Evolutionary conservation across 2,113 vertebrate genomes (phyloP), one percentile per base, ranked within the genome.

Genomic region (Peromyscus maniculatus): DNA sequence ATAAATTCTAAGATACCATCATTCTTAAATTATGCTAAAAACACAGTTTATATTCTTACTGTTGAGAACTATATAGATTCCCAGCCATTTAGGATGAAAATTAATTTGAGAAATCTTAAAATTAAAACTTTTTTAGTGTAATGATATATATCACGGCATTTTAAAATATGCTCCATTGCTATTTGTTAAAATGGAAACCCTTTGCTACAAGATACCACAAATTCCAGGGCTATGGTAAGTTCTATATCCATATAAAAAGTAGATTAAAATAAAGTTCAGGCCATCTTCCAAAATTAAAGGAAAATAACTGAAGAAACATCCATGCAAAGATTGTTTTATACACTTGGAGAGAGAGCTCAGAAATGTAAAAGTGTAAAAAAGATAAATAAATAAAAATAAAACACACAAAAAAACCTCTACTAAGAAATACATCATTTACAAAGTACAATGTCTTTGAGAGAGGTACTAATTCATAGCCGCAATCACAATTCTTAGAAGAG

Each of bases 61-160:
- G 24, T 92, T 43, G 9, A 62, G 96, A 87, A 79, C 28, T 87
- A 4, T 12, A 62, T 80, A 28, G 84, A 33, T 55, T n/a, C 21
- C 43, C 6, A 80, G 16, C 1, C 75, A 95, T 82, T 93, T 91
- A 92, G 8, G 11, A 75, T 64, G 17, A 64, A 55, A 82, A 36
- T 67, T 92, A 21, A 74, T 78, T 91, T 72, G 31, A 93, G 46
- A 55, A 59, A 46, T 52, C 67, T 72, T 82, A 86, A 95, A 92
- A 88, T 62, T 52, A 93, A 94, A 74, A 12, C 26, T 57, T 62
- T 96, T 87, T 91, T 6, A 79, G 3, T 80, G 1, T 31, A 71
- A 75, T 57, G 1, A 87, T 89, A 9, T 28, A 43, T 15, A 3
- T 2, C 17, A 21, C 52, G 8, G 16, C 59, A 67, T 74, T 87